phyloP scores from a whole-genome alignment of 2,888 invertebrate species.

The Cantharis flavilabris region DNA sequence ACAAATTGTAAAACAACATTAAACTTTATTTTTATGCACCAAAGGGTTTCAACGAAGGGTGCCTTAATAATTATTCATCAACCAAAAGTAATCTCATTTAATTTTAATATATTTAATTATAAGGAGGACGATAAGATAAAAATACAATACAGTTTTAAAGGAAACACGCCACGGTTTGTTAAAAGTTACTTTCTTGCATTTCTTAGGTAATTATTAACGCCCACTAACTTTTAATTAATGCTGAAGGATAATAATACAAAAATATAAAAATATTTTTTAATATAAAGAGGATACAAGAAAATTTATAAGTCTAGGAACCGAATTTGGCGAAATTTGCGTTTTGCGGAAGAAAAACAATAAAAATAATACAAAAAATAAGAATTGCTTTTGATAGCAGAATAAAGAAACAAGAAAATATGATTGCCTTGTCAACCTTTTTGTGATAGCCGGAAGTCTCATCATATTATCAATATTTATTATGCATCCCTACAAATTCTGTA shows the following conservation, averaged over 20 bases:
- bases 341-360: not conserved
- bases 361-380: not conserved
- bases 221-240: not conserved
- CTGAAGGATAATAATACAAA: not conserved
- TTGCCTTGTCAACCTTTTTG: not conserved
- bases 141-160: not conserved
- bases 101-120: not conserved
- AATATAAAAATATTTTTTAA: not conserved
- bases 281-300: not conserved
- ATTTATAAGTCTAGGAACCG: not conserved
- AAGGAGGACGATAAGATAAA: not conserved
- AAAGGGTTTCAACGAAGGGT: not conserved
- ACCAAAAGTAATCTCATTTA: not conserved
- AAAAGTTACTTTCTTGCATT: not conserved
- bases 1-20: not conserved
- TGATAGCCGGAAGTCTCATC: not conserved
- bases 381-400: not conserved
- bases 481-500: not conserved
- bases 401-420: not conserved
- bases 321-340: not conserved
- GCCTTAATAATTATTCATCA: not conserved
- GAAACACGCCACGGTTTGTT: not conserved
- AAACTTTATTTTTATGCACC: not conserved
- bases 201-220: not conserved
- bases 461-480: not conserved